These are phyloP conservation scores for Drosophila grimshawi DNA, from an alignment of 1,140 invertebrate species.

Conservation along the genomic window DNA sequence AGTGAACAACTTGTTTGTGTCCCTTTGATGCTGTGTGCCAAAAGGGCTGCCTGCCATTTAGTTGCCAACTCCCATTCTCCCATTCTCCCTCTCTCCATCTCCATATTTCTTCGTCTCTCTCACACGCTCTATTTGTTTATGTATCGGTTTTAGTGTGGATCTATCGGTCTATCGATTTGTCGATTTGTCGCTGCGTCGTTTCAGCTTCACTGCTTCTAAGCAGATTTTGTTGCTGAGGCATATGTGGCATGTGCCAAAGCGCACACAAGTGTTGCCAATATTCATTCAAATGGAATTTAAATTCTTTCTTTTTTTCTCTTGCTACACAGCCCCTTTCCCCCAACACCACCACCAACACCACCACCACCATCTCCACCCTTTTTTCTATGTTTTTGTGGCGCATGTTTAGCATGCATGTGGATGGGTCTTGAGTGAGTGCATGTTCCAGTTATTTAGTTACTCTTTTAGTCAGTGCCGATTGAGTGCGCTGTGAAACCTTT, in stretches of 20 bases:
- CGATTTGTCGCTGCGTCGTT: constrained; percentile 17
- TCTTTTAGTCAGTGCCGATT: background rate
- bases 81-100: background rate
- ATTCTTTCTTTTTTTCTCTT: constrained; percentile 9
- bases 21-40: constrained; percentile 17
- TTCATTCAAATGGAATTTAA: constrained; percentile 34
- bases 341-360: background rate
- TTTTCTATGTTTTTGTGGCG: background rate
- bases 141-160: constrained; percentile 44
- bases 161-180: constrained; percentile 47
- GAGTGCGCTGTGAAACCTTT: constrained; percentile 1
- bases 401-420: background rate
- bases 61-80: constrained; percentile 30
- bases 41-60: constrained; percentile 75
- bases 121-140: background rate
- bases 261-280: constrained; percentile 31
- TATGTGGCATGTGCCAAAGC: constrained; percentile 17
- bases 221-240: constrained; percentile 19
- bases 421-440: background rate
- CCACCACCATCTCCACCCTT: background rate
- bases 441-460: constrained; percentile 7
- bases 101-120: background rate
- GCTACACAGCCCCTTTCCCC: background rate
- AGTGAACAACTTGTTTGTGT: constrained; percentile 81
- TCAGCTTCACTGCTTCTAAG: constrained; percentile 42